Base-by-base conservation (phyloP, 2,888 invertebrate species). In the Yponomeuta plumbellus region DNA sequence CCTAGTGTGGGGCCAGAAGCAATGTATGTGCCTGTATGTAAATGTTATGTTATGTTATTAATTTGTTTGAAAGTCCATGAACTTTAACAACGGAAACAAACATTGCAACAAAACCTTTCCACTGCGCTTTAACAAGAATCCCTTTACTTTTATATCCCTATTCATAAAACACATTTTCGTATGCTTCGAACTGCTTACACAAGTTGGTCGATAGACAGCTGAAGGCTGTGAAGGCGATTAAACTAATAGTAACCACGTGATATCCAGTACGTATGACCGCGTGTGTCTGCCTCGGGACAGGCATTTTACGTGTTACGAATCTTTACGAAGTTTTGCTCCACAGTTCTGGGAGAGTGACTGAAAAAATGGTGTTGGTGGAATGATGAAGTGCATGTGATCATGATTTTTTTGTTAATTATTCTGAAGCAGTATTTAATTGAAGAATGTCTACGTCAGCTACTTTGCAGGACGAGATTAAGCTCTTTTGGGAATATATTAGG, bases 401-500 rank as follows among this genome's bases (percentile, higher is more conserved):
- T 52, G 34, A 57, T 13, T 57, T 5, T n/a, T 13, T 20, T 20
- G n/a, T 57, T 10, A 57, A 2, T 57, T n/a, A 20, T 21, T 17
- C 10, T 20, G 2, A 22, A 59, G 11, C 22, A 23, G 13, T 11
- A 4, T 22, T 59, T 59, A 8, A 2, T 59, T 22, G 23, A 59
- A 34, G 23, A 66, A 67, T 64, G 66, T 61, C 11, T 26, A 87
- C 85, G 84, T 82, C 80, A 73, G 77, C 78, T 66, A 76, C 72
- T 68, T 74, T 89, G 69, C 84, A 86, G 71, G 83, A 86, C 63
- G 91, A 91, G 71, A 86, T 91, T 66, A 78, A 80, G 68, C 69
- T 88, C 69, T 90, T 91, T 74, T 90, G 91, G 90, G 90, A 91
- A 74, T 91, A 90, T 70, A 83, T 91, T 1, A 90, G 89, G 75